Conservation (phyloP, 2,888 invertebrate genomes). For the Rhagonycha fulva region DNA sequence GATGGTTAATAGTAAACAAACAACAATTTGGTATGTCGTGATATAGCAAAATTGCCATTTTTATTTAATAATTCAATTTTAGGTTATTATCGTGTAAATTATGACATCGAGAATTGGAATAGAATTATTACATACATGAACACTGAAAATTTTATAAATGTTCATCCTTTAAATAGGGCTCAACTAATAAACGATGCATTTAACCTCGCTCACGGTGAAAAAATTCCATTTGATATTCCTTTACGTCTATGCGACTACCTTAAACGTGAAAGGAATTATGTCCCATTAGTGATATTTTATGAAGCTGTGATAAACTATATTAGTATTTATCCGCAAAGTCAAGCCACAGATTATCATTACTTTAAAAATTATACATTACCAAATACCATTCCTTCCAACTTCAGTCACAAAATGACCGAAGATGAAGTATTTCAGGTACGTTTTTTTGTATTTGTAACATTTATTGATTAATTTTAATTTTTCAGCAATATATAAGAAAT, state of each 20-base stretch:
- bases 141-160: conserved; percentile 52
- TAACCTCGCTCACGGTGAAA: conserved; percentile 64
- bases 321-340: neutral
- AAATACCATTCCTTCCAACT: neutral
- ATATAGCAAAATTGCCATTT: neutral
- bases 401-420: neutral
- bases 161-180: conserved; percentile 71
- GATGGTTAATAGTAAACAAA: conserved; percentile 49
- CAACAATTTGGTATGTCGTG: conserved; percentile 10
- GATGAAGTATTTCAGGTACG: neutral
- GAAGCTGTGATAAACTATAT: neutral
- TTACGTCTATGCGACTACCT: conserved; percentile 65
- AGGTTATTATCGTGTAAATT: conserved; percentile 73
- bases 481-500: neutral
- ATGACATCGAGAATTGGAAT: conserved; percentile 70
- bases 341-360: neutral
- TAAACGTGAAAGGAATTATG: conserved; percentile 61
- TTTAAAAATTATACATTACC: neutral
- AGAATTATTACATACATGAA: conserved; percentile 58
- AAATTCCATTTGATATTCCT: conserved; percentile 59
- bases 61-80: neutral
- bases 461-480: neutral
- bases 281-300: conserved; percentile 52
- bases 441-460: neutral
- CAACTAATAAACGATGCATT: conserved; percentile 77